Evolutionary conservation across 2,888 invertebrate species (phyloP).

Genomic region (Celastrina argiolus): DNA sequence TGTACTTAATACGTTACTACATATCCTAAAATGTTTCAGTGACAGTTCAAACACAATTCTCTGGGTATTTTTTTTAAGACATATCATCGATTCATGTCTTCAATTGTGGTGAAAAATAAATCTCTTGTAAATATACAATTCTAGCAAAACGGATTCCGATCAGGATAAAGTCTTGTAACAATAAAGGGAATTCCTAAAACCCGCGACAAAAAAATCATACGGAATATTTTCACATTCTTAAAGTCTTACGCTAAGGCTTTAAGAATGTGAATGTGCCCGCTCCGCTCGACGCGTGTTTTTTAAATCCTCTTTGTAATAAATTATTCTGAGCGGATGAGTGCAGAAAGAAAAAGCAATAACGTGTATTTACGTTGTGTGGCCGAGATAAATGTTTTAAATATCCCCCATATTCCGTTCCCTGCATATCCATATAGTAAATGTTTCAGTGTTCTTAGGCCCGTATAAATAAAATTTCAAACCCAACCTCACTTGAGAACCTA

Average conservation of each 20-base stretch:
- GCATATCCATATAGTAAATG: background rate
- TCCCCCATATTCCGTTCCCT: background rate
- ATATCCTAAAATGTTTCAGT: too few relatives aligned
- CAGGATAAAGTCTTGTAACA: background rate
- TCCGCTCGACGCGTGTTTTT: slow-evolving; percentile 63
- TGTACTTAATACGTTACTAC: too few relatives aligned
- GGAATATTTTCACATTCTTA: slow-evolving; percentile 67
- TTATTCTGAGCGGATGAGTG: slow-evolving; percentile 60
- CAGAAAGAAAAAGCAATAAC: slow-evolving; percentile 51
- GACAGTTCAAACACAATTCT: too few relatives aligned
- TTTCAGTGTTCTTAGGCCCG: too few relatives aligned
- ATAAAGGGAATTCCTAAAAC: background rate
- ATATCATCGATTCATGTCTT: too few relatives aligned
- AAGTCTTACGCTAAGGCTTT: slow-evolving; percentile 49
- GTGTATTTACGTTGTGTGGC: slow-evolving; percentile 37
- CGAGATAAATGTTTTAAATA: slow-evolving; percentile 23
- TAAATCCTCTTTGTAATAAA: slow-evolving; percentile 71
- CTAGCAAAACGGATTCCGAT: background rate
- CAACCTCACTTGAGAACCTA: too few relatives aligned
- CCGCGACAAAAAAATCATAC: slow-evolving; percentile 43
- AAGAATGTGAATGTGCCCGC: too few relatives aligned
- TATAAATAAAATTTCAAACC: too few relatives aligned
- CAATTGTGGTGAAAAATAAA: too few relatives aligned
- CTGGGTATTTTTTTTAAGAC: too few relatives aligned
- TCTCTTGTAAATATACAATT: too few relatives aligned